Evolutionary conservation across 2,888 invertebrate genomes (phyloP), one percentile per base, ranked within the genome.

Genomic region (Lepidochrysops patricia): DNA sequence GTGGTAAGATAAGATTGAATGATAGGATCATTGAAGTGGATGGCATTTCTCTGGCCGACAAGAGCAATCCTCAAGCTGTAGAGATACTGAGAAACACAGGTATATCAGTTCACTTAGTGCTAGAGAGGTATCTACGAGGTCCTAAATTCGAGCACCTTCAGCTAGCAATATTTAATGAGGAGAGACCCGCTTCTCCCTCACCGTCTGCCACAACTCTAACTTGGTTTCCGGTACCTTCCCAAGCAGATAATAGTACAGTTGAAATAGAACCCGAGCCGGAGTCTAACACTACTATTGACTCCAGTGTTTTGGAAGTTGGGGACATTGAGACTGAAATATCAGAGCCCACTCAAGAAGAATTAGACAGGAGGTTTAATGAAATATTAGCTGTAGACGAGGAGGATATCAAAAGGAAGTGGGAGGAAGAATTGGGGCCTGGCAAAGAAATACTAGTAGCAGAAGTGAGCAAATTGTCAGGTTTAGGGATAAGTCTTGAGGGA

Each of bases 21-120:
- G 99, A 99, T 89, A 94, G 99, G 75, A 99, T 99, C 74, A 95
- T 98, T 63, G 97, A 98, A 90, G 98, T 95, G 37, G 98, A 99
- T 83, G 97, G 96, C 19, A 92, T 93, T 72, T 94, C 96, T 7
- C 90, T 99, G 70, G 93, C 96, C 66, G 97, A 98, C 61, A 96
- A 96, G 75, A 97, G 96, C 60, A 99, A 99, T 84, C 97, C 98
- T 72, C 96, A 98, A 77, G 98, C 99, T 9, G 99, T 99, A 29
- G 98, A 98, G 77, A 93, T 97, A 66, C 89, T 99, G 63, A 93
- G 97, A 66, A 97, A 97, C 76, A 98, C 98, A n/a, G 97, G 96
- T 58, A 94, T 96, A 72, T 92, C 93, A 64, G 98, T 99, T 57
- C 92, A 93, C 68, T 91, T 99, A 71, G 96, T 96, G 66, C 91